These are phyloP conservation scores for Zaprionus camerounensis DNA, from an alignment of 1,140 invertebrate species.

Conservation along the genomic window DNA sequence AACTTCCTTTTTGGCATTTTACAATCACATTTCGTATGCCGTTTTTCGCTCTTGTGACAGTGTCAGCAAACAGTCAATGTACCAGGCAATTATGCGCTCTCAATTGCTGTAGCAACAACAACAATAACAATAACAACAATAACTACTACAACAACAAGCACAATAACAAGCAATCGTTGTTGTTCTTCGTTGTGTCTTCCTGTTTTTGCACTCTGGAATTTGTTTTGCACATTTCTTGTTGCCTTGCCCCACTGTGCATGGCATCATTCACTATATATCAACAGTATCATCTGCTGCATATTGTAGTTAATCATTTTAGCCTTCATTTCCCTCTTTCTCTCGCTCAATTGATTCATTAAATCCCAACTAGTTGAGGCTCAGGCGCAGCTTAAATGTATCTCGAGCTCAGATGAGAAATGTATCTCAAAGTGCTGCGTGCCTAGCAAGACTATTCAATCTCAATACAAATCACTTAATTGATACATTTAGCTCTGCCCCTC, in stretches of 20 bases:
- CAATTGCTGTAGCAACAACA: constrained; percentile 26
- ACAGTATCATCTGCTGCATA: background rate
- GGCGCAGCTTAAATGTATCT: constrained; percentile 9
- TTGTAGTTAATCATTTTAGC: constrained; percentile 15
- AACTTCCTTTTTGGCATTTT: constrained; percentile 71
- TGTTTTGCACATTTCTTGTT: background rate
- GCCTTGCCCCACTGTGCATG: background rate
- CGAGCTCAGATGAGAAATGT: background rate
- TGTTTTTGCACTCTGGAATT: background rate
- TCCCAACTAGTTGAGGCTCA: background rate
- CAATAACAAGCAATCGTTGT: background rate
- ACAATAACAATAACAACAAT: background rate
- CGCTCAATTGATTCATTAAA: constrained; percentile 14
- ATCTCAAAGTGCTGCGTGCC: background rate
- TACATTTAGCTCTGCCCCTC: constrained; percentile 48
- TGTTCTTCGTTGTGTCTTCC: constrained; percentile 1
- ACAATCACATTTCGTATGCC: constrained; percentile 37
- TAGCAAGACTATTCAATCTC: constrained; percentile 20
- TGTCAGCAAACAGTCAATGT: constrained; percentile 43
- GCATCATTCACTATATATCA: no score
- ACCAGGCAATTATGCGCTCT: constrained; percentile 33
- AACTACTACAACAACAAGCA: constrained; percentile 15
- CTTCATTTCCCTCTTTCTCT: background rate
- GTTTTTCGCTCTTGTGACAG: constrained; percentile 35
- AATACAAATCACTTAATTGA: constrained; percentile 66